Conservation (phyloP, 2,797 vertebrate species). For the Platalea minor region DNA sequence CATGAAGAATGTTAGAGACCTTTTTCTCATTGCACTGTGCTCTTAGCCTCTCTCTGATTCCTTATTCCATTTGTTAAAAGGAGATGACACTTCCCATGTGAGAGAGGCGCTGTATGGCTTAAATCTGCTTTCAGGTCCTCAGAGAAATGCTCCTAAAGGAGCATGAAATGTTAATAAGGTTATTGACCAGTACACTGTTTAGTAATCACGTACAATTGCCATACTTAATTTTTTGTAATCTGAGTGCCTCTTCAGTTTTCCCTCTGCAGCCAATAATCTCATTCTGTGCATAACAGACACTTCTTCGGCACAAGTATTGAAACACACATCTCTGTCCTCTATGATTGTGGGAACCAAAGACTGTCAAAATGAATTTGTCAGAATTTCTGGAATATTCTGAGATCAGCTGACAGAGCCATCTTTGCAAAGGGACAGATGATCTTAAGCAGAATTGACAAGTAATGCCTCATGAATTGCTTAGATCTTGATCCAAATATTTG, state of each 20-base stretch:
- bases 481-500: conserved; percentile 1
- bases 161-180: background rate
- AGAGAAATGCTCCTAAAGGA: background rate
- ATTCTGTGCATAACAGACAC: background rate
- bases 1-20: background rate
- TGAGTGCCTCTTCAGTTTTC: background rate
- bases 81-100: background rate
- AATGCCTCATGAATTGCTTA: background rate
- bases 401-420: conserved; percentile 17
- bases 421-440: conserved; percentile 6
- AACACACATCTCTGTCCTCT: background rate
- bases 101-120: background rate
- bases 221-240: background rate
- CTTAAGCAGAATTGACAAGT: conserved; percentile 14
- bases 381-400: conserved; percentile 21
- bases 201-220: background rate
- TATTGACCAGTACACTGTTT: background rate
- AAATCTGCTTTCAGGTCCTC: background rate
- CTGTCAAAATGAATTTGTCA: background rate
- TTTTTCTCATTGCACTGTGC: background rate
- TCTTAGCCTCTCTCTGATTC: background rate
- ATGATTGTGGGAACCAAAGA: background rate
- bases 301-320: background rate
- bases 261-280: background rate
- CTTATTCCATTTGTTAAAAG: background rate